A percentile compares a stretch with the other conserved stretches of the same genome.
phyloP scores from a whole-genome alignment of 1,140 invertebrate genomes.

The Neomicropteryx cornuta region DNA sequence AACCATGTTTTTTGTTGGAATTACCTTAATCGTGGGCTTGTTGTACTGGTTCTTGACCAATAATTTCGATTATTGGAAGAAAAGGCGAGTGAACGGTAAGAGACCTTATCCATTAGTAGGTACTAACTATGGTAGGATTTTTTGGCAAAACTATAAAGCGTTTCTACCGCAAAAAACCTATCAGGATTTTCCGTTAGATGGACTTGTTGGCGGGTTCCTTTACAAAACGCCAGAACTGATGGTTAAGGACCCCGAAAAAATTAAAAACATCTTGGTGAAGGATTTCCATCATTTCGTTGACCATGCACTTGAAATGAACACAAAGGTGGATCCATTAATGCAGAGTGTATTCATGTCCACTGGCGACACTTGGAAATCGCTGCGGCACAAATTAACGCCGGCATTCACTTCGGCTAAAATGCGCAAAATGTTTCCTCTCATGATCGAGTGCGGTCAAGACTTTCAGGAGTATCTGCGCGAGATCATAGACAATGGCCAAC shows the following conservation, averaged over 20 bases:
- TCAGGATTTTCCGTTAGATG: constrained; percentile 17
- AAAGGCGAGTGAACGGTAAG: constrained; percentile 26
- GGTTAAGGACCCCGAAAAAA: constrained; percentile 32
- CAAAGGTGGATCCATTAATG: constrained; percentile 29
- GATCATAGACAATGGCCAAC: constrained; percentile 4
- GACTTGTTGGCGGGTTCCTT: constrained; percentile 30
- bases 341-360: constrained; percentile 33
- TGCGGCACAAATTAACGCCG: constrained; percentile 31
- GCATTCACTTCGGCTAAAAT: constrained; percentile 39
- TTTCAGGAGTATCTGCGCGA: constrained; percentile 19
- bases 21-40: background rate
- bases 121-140: constrained; percentile 16
- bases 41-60: constrained; percentile 19
- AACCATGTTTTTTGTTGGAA: background rate
- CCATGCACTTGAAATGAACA: constrained; percentile 29
- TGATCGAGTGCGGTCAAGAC: constrained; percentile 26
- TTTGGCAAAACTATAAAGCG: constrained; percentile 15
- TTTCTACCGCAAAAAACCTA: constrained; percentile 19
- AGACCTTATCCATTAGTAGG: constrained; percentile 28
- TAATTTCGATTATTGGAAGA: constrained; percentile 31
- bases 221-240: constrained; percentile 31
- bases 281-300: constrained; percentile 36
- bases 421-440: constrained; percentile 37
- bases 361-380: constrained; percentile 34
- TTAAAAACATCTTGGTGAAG: constrained; percentile 34